Conservation (phyloP, 2,113 vertebrate genomes). For the Sylvietta virens region DNA sequence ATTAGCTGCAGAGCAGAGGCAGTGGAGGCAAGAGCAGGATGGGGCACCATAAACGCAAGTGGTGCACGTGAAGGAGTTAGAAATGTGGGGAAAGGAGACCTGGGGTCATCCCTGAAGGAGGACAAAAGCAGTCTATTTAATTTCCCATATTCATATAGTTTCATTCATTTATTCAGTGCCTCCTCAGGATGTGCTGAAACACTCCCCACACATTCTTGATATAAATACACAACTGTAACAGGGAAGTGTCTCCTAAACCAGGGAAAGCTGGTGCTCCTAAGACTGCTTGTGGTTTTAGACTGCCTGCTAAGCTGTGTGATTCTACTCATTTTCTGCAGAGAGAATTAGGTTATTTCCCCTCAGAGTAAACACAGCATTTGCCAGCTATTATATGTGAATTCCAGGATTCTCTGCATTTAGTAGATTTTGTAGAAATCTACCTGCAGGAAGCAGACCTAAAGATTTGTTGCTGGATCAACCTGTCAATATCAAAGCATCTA, state of each 20-base stretch:
- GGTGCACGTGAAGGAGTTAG: neutral
- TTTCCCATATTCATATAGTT: neutral
- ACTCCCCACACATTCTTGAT: neutral
- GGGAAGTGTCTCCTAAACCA: neutral
- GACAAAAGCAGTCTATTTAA: neutral
- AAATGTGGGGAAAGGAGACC: neutral
- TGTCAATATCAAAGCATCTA: neutral
- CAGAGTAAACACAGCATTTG: neutral
- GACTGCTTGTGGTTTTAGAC: neutral
- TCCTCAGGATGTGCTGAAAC: neutral
- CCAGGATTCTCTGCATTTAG: neutral
- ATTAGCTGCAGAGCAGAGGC: neutral
- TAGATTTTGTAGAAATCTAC: neutral
- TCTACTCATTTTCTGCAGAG: neutral
- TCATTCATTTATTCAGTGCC: neutral
- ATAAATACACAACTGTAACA: neutral
- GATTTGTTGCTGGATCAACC: neutral
- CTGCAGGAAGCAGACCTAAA: neutral
- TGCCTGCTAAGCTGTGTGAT: neutral
- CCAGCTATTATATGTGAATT: neutral
- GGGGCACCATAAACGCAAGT: neutral
- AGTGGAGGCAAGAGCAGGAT: neutral
- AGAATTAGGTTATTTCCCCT: neutral
- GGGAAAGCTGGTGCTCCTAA: neutral
- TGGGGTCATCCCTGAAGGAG: neutral